phyloP scores from a whole-genome alignment of 2,888 invertebrate species.

The Brachylomia viminalis region DNA sequence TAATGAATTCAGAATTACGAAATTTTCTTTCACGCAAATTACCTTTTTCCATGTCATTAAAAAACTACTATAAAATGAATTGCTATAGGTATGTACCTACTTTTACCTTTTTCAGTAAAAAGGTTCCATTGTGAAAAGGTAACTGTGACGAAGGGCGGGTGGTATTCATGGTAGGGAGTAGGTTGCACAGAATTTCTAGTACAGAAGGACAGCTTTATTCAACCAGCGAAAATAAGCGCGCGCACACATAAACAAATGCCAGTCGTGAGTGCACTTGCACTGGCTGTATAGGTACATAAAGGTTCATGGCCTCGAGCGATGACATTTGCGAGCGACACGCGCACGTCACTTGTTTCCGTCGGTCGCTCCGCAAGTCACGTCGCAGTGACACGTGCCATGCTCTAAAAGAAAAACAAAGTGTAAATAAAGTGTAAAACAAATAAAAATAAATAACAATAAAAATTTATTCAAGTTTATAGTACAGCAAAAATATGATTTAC shows the following conservation, averaged over 20 bases:
- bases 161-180: conserved; percentile 1
- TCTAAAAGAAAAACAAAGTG: no score
- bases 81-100: conserved; percentile 5
- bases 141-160: conserved; percentile 28
- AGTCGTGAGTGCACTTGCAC: background rate
- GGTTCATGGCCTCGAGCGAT: background rate
- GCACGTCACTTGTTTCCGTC: background rate
- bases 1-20: conserved; percentile 3
- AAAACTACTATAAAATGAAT: conserved; percentile 29
- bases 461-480: no score
- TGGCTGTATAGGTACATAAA: background rate
- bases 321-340: background rate
- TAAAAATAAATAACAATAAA: no score
- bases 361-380: background rate
- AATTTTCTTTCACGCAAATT: conserved; percentile 7
- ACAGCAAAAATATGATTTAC: no score
- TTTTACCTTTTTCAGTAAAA: conserved; percentile 32
- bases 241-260: background rate
- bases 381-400: background rate
- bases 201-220: conserved; percentile 18
- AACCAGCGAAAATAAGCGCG: background rate
- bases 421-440: no score
- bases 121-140: conserved; percentile 42
- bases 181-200: background rate
- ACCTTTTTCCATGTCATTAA: conserved; percentile 22